phyloP scores from a whole-genome alignment of 2,888 invertebrate genomes.

The Poecilus cupreus region DNA sequence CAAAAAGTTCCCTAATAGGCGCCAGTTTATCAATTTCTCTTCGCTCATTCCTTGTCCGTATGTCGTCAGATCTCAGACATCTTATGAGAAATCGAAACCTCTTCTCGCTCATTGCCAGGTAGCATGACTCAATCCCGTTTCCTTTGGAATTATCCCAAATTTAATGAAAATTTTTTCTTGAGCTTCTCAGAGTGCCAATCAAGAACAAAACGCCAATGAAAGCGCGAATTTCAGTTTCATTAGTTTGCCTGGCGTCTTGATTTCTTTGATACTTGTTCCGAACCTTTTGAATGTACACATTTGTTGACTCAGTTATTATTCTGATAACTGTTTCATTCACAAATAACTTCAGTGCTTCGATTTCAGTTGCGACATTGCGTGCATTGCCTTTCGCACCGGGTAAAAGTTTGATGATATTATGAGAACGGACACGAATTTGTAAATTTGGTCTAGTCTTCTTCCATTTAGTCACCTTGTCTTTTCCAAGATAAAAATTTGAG shows the following conservation, averaged over 20 bases:
- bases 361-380: conserved; percentile 4
- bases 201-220: conserved; percentile 36
- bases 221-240: conserved; percentile 43
- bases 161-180: conserved; percentile 5
- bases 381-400: conserved; percentile 21
- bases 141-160: conserved; percentile 36
- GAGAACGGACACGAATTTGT: conserved; percentile 5
- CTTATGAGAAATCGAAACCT: conserved; percentile 60
- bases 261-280: conserved; percentile 37
- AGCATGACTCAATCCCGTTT: conserved; percentile 61
- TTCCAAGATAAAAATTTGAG: conserved; percentile 5
- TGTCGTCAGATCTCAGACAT: conserved; percentile 61
- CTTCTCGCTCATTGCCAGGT: conserved; percentile 61
- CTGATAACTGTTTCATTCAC: conserved; percentile 19
- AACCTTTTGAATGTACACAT: conserved; percentile 30
- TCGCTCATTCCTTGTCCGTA: conserved; percentile 9
- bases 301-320: conserved; percentile 37
- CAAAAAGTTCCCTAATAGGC: conserved; percentile 62
- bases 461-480: conserved; percentile 27
- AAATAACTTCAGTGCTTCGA: conserved; percentile 19
- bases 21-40: conserved; percentile 54
- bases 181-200: conserved; percentile 16
- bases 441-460: background rate
- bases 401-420: conserved; percentile 43
- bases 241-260: conserved; percentile 15